These are phyloP conservation scores for Spinibarbus caldwelli DNA, from an alignment of 2,797 vertebrate genomes.

Conservation along the genomic window DNA sequence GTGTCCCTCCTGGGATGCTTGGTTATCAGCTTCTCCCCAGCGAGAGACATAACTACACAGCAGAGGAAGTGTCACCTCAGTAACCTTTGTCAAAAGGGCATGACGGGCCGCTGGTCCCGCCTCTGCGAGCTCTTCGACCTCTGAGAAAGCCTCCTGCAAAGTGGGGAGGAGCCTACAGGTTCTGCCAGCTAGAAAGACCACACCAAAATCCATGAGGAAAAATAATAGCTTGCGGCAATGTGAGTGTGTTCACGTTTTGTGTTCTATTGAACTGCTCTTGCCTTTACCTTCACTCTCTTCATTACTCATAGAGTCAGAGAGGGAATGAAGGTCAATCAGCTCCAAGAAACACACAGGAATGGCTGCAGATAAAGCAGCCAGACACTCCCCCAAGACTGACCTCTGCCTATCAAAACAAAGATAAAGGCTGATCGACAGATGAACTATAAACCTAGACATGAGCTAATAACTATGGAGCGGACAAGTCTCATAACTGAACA, in stretches of 20 bases:
- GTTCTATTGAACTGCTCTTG: constrained; percentile 17
- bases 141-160: constrained; percentile 83
- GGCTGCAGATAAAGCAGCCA: constrained; percentile 87
- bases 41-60: constrained; percentile 91
- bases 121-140: constrained; percentile 87
- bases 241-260: not conserved
- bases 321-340: constrained; percentile 84
- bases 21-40: constrained; percentile 85
- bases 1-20: constrained; percentile 69
- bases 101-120: constrained; percentile 83
- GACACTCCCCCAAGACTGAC: constrained; percentile 86
- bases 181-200: constrained; percentile 80
- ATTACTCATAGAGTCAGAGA: constrained; percentile 82
- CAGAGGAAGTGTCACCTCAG: constrained; percentile 87
- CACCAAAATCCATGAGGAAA: constrained; percentile 74
- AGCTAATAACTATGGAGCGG: constrained; percentile 13
- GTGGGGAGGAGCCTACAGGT: constrained; percentile 86
- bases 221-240: not conserved
- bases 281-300: constrained; percentile 84
- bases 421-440: constrained; percentile 23
- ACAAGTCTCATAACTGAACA: not conserved
- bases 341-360: constrained; percentile 95
- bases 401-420: constrained; percentile 80
- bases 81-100: constrained; percentile 85
- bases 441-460: constrained; percentile 4